Evolutionary conservation across 1,140 invertebrate genomes (phyloP).

Genomic region (Ridgeia piscesae): DNA sequence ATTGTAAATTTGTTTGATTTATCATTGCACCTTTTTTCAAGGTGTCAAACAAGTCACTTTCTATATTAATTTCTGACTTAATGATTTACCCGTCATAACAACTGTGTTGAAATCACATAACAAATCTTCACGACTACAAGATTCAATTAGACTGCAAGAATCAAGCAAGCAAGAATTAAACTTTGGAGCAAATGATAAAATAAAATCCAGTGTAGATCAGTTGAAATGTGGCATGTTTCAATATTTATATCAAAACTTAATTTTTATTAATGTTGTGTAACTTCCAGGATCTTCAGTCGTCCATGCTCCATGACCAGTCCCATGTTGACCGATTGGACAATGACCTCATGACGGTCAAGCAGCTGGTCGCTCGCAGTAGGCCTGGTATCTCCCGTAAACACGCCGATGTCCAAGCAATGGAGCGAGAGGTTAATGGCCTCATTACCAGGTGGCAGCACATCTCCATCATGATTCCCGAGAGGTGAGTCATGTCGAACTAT

Average conservation of each 20-base stretch:
- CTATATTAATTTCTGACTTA: no score
- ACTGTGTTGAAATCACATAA: neutral
- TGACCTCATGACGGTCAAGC: conserved; percentile 81
- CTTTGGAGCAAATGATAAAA: no score
- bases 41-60: no score
- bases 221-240: no score
- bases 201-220: no score
- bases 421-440: conserved; percentile 86
- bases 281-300: conserved; percentile 74
- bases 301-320: conserved; percentile 79
- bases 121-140: no score
- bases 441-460: conserved; percentile 88
- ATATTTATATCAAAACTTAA: no score
- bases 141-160: no score
- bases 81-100: neutral
- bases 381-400: conserved; percentile 66
- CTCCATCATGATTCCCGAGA: conserved; percentile 85
- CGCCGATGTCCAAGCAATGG: conserved; percentile 87
- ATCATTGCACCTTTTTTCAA: no score
- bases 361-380: conserved; percentile 82
- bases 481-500: conserved; percentile 59
- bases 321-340: conserved; percentile 87
- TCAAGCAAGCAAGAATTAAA: no score
- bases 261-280: no score
- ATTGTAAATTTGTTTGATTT: no score